Conservation (phyloP, 2,888 invertebrate species). For the Ormyrus pomaceus region DNA sequence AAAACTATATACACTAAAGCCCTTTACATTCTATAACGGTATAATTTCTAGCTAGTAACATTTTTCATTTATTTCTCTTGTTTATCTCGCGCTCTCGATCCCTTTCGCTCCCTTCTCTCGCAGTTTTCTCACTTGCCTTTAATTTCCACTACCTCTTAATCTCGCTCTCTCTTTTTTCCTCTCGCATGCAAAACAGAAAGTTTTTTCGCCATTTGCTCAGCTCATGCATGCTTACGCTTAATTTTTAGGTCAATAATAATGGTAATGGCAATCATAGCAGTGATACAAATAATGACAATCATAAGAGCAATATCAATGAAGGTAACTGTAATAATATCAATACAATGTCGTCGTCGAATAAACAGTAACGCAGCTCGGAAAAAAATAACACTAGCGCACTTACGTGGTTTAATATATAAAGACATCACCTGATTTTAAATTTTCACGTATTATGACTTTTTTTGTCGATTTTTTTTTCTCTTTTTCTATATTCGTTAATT, state of each 20-base stretch:
- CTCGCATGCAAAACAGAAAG: background rate
- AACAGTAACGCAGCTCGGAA: conserved; percentile 65
- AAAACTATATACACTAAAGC: conserved; percentile 76
- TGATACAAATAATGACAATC: conserved; percentile 20
- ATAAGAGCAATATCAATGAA: conserved; percentile 22
- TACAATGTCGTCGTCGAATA: conserved; percentile 61
- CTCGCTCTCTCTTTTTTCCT: conserved; percentile 9
- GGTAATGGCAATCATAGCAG: conserved; percentile 3
- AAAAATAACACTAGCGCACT: conserved; percentile 64
- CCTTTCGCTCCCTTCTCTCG: background rate
- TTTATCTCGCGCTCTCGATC: conserved; percentile 42
- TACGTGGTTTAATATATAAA: conserved; percentile 64
- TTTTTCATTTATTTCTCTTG: conserved; percentile 57
- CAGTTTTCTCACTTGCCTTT: conserved; percentile 2
- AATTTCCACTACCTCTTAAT: conserved; percentile 1
- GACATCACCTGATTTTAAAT: conserved; percentile 53
- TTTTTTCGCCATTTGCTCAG: conserved; percentile 7
- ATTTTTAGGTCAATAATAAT: conserved; percentile 12
- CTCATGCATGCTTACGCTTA: conserved; percentile 21
- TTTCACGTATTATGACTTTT: conserved; percentile 28
- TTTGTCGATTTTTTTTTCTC: conserved; percentile 49
- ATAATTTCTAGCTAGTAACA: conserved; percentile 65
- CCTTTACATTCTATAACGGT: conserved; percentile 68
- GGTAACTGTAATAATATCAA: conserved; percentile 21
- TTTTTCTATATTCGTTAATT: conserved; percentile 49